Percentiles rank a stretch among this genome's conserved stretches.
Evolutionary conservation across 2,797 vertebrate genomes (phyloP).

Genomic region (Masticophis lateralis): DNA sequence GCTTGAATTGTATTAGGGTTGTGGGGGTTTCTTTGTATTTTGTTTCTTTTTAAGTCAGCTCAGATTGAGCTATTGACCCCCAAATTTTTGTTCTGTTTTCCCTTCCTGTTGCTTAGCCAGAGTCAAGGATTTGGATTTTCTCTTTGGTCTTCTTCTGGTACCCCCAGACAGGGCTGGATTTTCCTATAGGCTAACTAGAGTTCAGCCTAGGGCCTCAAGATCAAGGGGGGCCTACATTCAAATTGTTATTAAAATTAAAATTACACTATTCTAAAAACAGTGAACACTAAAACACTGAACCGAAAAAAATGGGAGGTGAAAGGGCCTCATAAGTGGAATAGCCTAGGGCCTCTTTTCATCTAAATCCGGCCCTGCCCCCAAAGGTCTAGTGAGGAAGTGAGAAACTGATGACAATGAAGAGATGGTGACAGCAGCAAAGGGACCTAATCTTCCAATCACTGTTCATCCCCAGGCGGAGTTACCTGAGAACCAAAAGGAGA

Average conservation of each 20-base stretch:
- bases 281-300: no score
- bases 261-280: no score
- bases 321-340: no score
- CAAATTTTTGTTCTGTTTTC: not conserved
- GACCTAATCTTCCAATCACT: not conserved
- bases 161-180: no score
- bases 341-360: no score
- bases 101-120: not conserved
- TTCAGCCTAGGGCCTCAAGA: no score
- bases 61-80: not conserved
- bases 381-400: not conserved
- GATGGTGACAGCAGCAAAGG: not conserved
- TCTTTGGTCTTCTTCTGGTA: not conserved
- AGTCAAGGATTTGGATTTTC: not conserved
- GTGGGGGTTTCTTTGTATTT: not conserved
- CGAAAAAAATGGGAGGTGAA: no score
- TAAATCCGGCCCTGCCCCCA: no score
- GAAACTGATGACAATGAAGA: not conserved
- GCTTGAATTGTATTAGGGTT: not conserved
- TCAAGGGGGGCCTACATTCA: no score
- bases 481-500: not conserved
- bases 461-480: not conserved
- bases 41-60: not conserved
- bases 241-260: no score
- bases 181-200: no score